phyloP scores from a whole-genome alignment of 2,888 invertebrate species.

The Apamea epomidion region DNA sequence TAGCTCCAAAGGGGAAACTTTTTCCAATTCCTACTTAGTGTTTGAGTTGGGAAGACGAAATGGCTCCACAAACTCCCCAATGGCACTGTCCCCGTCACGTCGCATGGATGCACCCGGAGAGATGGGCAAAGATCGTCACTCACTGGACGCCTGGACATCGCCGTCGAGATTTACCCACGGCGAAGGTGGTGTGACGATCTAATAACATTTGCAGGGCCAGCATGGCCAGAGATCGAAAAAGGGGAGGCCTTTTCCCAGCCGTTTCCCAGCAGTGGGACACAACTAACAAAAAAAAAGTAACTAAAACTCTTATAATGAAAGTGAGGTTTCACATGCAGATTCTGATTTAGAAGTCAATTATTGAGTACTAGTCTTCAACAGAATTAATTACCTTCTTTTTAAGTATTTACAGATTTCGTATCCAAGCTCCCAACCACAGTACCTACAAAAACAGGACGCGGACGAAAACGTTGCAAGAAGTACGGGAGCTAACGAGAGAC shows the following conservation, averaged over 20 bases:
- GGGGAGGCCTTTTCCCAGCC: not conserved
- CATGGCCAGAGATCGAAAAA: not conserved
- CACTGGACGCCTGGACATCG: no score
- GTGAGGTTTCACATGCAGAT: not conserved
- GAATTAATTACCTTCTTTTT: not conserved
- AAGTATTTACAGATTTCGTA: not conserved
- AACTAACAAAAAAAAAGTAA: no score
- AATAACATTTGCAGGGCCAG: no score
- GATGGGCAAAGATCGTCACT: not conserved
- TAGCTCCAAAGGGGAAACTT: no score
- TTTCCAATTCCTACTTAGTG: not conserved
- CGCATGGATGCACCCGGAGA: not conserved
- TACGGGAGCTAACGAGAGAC: constrained; percentile 56
- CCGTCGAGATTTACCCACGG: no score
- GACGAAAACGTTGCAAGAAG: constrained; percentile 51
- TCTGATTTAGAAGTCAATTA: not conserved
- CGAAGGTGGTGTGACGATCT: no score
- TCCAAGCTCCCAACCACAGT: not conserved
- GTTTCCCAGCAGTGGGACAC: not conserved
- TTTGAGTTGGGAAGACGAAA: not conserved
- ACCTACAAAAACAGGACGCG: constrained; percentile 35
- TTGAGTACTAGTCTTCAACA: no score
- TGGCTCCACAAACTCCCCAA: not conserved
- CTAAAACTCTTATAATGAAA: no score
- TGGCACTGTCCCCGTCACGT: not conserved